Percentiles rank a stretch among this genome's conserved stretches.
phyloP scores from a whole-genome alignment of 2,797 vertebrate genomes.

The Apodemus agrarius region DNA sequence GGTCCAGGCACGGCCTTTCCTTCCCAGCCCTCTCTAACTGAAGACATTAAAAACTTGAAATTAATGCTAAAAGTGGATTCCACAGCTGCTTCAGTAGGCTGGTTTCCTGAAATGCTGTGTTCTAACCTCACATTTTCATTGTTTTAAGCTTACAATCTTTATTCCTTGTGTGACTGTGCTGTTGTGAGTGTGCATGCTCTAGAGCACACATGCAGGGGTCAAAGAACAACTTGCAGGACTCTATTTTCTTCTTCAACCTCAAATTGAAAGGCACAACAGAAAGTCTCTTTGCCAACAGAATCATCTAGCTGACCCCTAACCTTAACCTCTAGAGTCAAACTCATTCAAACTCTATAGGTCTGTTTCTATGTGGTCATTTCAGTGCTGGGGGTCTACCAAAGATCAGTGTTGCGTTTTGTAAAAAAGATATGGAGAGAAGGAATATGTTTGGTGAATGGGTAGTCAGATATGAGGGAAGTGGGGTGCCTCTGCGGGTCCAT shows the following conservation, averaged over 20 bases:
- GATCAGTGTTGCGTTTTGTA: not conserved
- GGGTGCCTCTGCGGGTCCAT: too few species aligned
- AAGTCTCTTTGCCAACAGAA: not conserved
- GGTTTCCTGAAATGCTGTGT: not conserved
- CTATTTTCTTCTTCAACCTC: not conserved
- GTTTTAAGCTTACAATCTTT: not conserved
- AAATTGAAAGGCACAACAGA: not conserved
- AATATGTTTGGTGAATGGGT: too few species aligned
- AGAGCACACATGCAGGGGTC: not conserved
- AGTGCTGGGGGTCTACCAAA: not conserved
- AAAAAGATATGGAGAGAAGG: too few species aligned
- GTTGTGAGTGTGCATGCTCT: not conserved
- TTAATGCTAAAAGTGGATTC: conserved; percentile 21
- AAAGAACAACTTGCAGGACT: not conserved
- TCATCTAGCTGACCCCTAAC: not conserved
- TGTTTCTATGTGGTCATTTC: not conserved
- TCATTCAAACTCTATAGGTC: not conserved
- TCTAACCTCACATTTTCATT: not conserved
- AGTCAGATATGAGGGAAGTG: too few species aligned
- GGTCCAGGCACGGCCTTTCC: not conserved
- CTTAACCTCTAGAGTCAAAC: not conserved
- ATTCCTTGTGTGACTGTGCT: not conserved
- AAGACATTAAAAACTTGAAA: not conserved
- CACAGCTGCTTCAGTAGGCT: not conserved
- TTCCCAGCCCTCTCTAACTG: not conserved